phyloP scores from a whole-genome alignment of 2,888 invertebrate species.

The Osedax fenrisi region DNA sequence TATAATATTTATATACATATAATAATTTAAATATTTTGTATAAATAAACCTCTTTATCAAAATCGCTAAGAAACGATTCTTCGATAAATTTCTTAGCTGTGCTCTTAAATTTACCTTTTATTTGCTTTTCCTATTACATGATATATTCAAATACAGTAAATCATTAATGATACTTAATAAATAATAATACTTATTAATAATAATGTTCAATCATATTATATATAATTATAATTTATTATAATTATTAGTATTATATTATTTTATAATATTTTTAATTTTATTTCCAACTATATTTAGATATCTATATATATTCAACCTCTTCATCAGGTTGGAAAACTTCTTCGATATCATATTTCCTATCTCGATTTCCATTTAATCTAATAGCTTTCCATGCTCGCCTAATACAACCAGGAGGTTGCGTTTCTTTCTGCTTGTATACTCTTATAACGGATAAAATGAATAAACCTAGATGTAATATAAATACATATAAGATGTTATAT shows the following conservation, averaged over 20 bases:
- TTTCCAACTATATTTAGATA: too few relatives aligned
- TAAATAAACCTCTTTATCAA: slow-evolving; percentile 38
- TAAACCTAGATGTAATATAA: neutral
- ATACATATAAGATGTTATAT: neutral
- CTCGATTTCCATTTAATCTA: neutral
- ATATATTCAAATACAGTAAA: too few relatives aligned
- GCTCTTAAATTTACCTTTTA: neutral
- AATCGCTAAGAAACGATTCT: slow-evolving; percentile 36
- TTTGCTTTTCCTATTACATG: neutral
- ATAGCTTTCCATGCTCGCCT: neutral
- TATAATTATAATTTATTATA: too few relatives aligned
- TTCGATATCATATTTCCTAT: neutral
- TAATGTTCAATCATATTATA: too few relatives aligned
- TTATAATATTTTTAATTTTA: too few relatives aligned
- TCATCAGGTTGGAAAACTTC: neutral
- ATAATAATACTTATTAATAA: too few relatives aligned
- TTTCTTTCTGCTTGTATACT: neutral
- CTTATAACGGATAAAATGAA: neutral
- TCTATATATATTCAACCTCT: too few relatives aligned
- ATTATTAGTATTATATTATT: too few relatives aligned
- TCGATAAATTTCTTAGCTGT: slow-evolving; percentile 12
- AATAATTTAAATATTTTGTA: neutral
- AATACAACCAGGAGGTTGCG: neutral
- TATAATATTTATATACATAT: too few relatives aligned
- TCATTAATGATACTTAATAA: too few relatives aligned